Percentiles rank a stretch among this genome's conserved stretches.
phyloP scores from a whole-genome alignment of 2,113 vertebrate genomes.

The Geococcyx californianus region DNA sequence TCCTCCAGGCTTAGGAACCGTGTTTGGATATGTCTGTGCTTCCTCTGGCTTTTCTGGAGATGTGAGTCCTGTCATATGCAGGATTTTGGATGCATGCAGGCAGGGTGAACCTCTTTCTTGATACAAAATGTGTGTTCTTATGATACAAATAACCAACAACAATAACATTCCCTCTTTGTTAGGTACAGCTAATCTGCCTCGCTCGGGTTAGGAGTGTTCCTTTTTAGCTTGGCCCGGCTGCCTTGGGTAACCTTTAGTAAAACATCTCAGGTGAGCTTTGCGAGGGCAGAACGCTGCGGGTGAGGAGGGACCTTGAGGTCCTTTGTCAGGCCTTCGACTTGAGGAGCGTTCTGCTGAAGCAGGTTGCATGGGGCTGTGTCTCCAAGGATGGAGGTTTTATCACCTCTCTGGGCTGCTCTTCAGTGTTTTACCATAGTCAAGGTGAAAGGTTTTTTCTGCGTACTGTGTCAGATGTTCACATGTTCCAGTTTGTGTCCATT shows the following conservation, averaged over 20 bases:
- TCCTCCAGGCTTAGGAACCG: not conserved
- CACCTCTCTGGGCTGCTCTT: not conserved
- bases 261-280: not conserved
- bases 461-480: not conserved
- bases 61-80: not conserved
- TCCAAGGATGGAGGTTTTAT: not conserved
- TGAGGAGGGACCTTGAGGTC: not conserved
- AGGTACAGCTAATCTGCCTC: not conserved
- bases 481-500: not conserved
- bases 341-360: rapidly evolving
- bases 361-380: not conserved
- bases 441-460: not conserved
- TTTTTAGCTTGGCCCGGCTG: not conserved
- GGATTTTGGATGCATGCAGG: not conserved
- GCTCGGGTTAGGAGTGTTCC: not conserved
- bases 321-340: not conserved
- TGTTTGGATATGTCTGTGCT: not conserved
- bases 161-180: not conserved
- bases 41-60: not conserved
- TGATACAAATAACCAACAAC: not conserved
- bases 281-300: not conserved
- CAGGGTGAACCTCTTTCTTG: not conserved
- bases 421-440: not conserved
- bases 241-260: not conserved
- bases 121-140: not conserved